A percentile compares a stretch with the other conserved stretches of the same genome.
These are phyloP conservation scores for Heliocidaris tuberculata DNA, from an alignment of 35 echinoderm and acorn worm genomes.

Conservation along the genomic window DNA sequence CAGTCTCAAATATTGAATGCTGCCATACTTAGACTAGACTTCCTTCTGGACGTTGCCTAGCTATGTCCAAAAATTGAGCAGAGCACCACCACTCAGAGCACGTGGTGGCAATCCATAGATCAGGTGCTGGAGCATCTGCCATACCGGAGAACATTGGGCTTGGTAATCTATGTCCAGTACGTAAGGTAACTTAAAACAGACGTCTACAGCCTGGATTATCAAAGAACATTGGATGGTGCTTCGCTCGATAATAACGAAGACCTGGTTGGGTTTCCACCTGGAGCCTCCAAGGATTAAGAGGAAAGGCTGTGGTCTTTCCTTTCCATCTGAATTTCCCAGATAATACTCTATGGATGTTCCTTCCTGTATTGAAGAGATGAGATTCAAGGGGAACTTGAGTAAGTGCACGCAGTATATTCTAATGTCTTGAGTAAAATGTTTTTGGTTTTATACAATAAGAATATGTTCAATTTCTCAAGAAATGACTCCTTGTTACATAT, in stretches of 20 bases:
- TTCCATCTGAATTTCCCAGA: background rate
- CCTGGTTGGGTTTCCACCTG: constrained; percentile 46
- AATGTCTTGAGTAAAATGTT: constrained; percentile 32
- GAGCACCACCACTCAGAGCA: background rate
- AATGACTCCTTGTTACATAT: background rate
- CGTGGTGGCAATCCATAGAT: background rate
- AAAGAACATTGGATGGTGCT: constrained; percentile 39
- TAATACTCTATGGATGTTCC: constrained; percentile 39
- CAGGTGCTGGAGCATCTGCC: constrained; percentile 48
- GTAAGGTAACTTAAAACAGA: constrained; percentile 38
- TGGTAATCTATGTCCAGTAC: constrained; percentile 19
- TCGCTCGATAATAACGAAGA: constrained; percentile 49
- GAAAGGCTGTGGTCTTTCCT: constrained; percentile 56
- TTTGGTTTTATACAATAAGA: background rate
- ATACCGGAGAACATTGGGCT: constrained; percentile 30
- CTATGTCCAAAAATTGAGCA: constrained; percentile 44
- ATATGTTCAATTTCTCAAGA: background rate
- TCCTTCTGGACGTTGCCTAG: background rate
- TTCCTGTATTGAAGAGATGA: constrained; percentile 23
- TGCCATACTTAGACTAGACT: too few relatives aligned
- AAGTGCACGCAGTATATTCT: background rate
- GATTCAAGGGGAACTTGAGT: constrained; percentile 27
- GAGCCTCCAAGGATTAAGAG: constrained; percentile 36
- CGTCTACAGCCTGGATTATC: constrained; percentile 36
- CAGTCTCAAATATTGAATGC: too few relatives aligned